Evolutionary conservation across 1,140 invertebrate genomes (phyloP).

Genomic region (Spodoptera litura): DNA sequence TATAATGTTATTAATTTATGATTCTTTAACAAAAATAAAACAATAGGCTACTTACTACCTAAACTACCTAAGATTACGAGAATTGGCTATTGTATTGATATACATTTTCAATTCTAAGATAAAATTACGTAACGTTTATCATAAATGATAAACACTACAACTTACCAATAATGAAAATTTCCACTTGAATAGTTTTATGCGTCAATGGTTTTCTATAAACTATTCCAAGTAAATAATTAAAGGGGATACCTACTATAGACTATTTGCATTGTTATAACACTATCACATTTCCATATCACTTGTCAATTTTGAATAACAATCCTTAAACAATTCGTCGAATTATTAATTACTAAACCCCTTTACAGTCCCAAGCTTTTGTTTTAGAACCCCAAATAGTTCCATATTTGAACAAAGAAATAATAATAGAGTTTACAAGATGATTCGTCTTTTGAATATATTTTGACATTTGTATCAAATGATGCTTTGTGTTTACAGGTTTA

Average conservation of each 20-base stretch:
- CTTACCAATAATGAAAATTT: not conserved
- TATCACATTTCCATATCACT: not conserved
- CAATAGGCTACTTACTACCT: no score
- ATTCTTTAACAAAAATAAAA: no score
- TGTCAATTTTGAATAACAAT: not conserved
- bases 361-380: not conserved
- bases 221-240: not conserved
- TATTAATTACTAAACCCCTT: not conserved
- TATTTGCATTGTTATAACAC: not conserved
- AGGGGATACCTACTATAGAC: not conserved
- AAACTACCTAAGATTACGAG: no score
- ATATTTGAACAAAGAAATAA: not conserved
- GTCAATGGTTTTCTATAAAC: slow-evolving; percentile 5
- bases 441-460: not conserved
- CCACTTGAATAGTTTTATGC: not conserved
- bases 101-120: no score
- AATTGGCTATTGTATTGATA: no score
- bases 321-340: not conserved
- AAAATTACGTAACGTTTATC: not conserved
- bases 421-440: no score
- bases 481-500: not conserved
- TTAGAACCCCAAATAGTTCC: not conserved
- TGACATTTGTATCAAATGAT: not conserved
- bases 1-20: no score
- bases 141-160: not conserved